Evolutionary conservation across 2,797 vertebrate genomes (phyloP), one percentile per base, ranked within the genome.

Genomic region (Prunella strophiata): DNA sequence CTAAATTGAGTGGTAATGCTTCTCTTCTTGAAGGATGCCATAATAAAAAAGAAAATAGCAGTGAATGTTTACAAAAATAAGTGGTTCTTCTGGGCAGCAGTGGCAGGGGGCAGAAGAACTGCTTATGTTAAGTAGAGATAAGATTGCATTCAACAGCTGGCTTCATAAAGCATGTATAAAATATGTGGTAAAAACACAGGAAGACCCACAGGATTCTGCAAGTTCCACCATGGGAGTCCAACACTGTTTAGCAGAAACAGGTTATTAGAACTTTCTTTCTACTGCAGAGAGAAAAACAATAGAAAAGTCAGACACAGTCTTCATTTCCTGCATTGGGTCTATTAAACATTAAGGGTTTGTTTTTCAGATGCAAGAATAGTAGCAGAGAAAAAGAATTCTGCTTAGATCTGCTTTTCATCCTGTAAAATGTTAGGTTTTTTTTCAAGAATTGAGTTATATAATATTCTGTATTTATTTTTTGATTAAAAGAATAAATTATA

Each of bases 401-500:
- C 79, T 76, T 45, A 76, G 22, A 57, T 52, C 61, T 73, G 26
- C 11, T 73, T 62, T 61, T 91, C 65, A 50, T 74, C 14, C 65
- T 78, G 63, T 52, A 72, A 79, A 91, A 79, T 68, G 5, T 40
- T 72, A 52, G 5, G 5, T 2, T 5, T 54, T 92, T 90, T 78
- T 72, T 75, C 42, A 88, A 83, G 1, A 83, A 88, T 13, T 89
- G 30, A 88, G 14, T 89, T 45, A 78, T 54, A n/a, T 25, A 81
- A 88, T 66, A 30, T 59, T 86, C 73, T 54, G 26, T 77, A 77
- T 89, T 95, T 89, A 58, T 48, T 91, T 92, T 86, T 88, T 87
- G 21, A 92, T 91, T 80, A 92, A 94, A 97, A 55, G n/a, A 94
- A 93, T 68, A 74, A 77, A 88, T 92, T 94, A 83, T 18, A 86